Percentiles rank a stretch among this genome's conserved stretches.
These are phyloP conservation scores for Lethrus apterus DNA, from an alignment of 1,140 invertebrate species.

Conservation along the genomic window DNA sequence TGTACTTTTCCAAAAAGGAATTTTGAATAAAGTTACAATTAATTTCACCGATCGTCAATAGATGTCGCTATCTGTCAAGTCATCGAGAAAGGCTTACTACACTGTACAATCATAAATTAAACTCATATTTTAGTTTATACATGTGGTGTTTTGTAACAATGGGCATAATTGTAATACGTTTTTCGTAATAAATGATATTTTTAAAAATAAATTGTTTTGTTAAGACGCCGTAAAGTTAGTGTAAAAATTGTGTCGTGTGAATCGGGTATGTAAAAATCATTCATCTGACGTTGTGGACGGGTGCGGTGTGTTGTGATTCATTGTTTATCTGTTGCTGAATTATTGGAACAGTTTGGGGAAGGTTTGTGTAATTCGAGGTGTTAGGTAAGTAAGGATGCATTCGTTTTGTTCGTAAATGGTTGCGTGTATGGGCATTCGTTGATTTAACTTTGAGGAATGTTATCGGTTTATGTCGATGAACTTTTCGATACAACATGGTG, in stretches of 20 bases:
- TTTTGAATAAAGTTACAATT: too few species aligned
- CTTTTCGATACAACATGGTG: conserved; percentile 29
- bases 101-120: conserved; percentile 1
- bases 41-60: too few species aligned
- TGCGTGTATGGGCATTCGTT: background rate
- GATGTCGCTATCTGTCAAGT: conserved; percentile 1
- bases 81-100: background rate
- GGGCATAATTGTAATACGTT: background rate
- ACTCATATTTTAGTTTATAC: background rate
- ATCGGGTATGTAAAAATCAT: background rate
- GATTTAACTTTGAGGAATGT: background rate
- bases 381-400: conserved; percentile 8
- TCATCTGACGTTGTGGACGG: conserved; percentile 14
- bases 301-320: conserved; percentile 26
- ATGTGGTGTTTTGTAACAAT: background rate
- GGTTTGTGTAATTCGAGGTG: conserved; percentile 11
- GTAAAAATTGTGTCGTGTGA: conserved; percentile 3
- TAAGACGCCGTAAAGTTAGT: background rate
- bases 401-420: background rate
- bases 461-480: conserved; percentile 23
- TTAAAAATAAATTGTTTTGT: background rate
- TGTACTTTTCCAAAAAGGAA: too few species aligned
- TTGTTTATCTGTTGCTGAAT: background rate
- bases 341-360: background rate
- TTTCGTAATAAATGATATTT: conserved; percentile 8